Evolutionary conservation across 2,797 vertebrate genomes (phyloP), one percentile per base, ranked within the genome.

Genomic region (Tapera naevia): DNA sequence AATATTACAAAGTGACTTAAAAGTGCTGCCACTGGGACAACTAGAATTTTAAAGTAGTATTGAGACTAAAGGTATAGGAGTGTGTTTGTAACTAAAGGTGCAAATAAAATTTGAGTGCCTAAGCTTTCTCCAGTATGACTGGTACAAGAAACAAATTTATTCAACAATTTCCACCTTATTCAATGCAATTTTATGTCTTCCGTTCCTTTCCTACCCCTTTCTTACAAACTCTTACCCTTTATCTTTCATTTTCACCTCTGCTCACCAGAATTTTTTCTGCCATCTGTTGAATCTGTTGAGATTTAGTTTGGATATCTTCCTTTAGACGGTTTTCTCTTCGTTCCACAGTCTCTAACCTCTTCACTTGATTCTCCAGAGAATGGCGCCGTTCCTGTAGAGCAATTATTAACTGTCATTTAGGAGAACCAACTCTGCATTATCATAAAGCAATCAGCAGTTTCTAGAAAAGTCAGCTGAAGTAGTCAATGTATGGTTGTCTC

Each of bases 261-360:
- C 98, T 98, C 98, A 99, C 99, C 99, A 99, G 97, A 97, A 99
- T 99, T 98, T 99, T 99, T 97, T 99, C 99, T 73, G 98, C 98
- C 99, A 99, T 99, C 98, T 99, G 99, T 97, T 99, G 99, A 96
- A 99, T 99, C 98, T 99, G 99, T 95, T 99, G 99, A 94, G 98
- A 98, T 96, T 99, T 99, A 96, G 98, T 99, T 97, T 99, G 99
- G 97, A 99, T 98, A 97, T 99, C 99, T 96, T 99, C 99, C 96
- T 99, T 99, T 72, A 99, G 98, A 92, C 99, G 99, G 61, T 98
- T 98, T 98, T 99, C 99, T 93, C 99, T 98, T n/a, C 99, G 98
- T 95, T 99, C 99, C 80, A 99, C 99, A 53, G 99, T 99, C 98
- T 99, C 99, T 94, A 99, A 97, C 90, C 99, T 98, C 97, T 99